Base-by-base conservation (phyloP, 1,140 invertebrate genomes). In the Drosophila busckii region DNA sequence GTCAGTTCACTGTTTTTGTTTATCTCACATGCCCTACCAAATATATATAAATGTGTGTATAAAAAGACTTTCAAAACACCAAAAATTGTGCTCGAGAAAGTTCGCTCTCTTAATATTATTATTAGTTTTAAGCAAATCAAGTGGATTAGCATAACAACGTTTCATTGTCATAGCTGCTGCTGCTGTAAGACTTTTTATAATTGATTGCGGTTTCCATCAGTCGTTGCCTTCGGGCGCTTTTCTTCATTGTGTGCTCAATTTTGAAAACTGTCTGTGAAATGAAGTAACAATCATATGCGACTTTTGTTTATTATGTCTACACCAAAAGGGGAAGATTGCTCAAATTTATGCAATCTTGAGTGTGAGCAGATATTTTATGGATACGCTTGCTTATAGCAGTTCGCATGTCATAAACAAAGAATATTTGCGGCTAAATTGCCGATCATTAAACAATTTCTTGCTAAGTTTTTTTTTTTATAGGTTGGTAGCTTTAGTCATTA, bases 11-110 rank as follows among this genome's bases (percentile, higher is more conserved):
- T 78, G 68, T 73, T 64, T 53, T 73, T 80, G 73, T 78, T 71
- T 73, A 78, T 80, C 56, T 66, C 64, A 70, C 53, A 70, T 45
- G 44, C n/a, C n/a, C n/a, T n/a, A n/a, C n/a, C n/a, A n/a, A n/a
- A n/a, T n/a, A n/a, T n/a, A n/a, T n/a, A n/a, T n/a, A n/a, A n/a
- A n/a, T n/a, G n/a, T n/a, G n/a, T n/a, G n/a, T n/a, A n/a, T n/a
- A n/a, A n/a, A 53, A 60, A 60, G 46, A 60, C 56, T 60, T 60
- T 60, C 56, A 62, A 55, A 68, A 60, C 55, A 46, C 35, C 12
- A 41, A 23, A 52, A 41, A 31, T 55, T 55, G 20, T 20, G 26
- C 40, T 53, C 22, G 70, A 70, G 71, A 76, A 76, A 76, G 71
- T 80, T 76, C 60, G 44, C 48, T 49, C 34, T 22, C 56, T 48